Conservation (phyloP, 2,113 vertebrate species). For the Heteronetta atricapilla region DNA sequence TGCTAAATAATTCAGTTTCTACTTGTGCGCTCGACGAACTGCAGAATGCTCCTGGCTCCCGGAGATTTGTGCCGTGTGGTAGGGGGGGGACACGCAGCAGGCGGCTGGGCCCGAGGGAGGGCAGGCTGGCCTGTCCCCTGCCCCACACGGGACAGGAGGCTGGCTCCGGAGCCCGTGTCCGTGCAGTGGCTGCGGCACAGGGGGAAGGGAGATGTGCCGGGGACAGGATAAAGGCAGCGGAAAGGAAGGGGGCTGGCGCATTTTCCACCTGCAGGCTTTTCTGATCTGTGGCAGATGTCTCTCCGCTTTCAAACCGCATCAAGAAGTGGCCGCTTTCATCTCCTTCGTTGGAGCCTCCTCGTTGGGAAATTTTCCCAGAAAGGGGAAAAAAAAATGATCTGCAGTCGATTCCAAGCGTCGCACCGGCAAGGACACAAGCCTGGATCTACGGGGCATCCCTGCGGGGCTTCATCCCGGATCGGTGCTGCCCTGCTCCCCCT, state of each 20-base stretch:
- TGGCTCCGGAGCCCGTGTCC: neutral
- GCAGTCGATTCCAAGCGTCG: neutral
- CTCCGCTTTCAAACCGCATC: neutral
- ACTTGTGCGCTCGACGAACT: neutral
- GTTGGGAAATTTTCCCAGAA: neutral
- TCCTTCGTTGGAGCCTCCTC: too few species aligned
- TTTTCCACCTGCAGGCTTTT: neutral
- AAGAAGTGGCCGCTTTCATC: neutral
- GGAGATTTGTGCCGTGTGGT: accelerated
- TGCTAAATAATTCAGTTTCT: constrained; percentile 41
- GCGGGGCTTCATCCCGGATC: accelerated
- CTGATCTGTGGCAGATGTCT: neutral
- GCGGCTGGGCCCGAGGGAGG: accelerated
- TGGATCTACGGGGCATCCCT: neutral
- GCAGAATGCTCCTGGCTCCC: neutral
- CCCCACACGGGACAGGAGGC: neutral
- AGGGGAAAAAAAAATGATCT: neutral
- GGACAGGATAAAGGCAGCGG: neutral
- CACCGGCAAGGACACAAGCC: accelerated
- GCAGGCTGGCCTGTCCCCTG: neutral
- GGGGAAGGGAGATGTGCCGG: neutral
- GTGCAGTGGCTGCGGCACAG: accelerated
- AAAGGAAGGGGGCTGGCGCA: neutral
- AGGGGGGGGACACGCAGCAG: accelerated
- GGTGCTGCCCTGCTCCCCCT: neutral